Base-by-base conservation (phyloP, 2,797 vertebrate species). In the Florisuga fusca region DNA sequence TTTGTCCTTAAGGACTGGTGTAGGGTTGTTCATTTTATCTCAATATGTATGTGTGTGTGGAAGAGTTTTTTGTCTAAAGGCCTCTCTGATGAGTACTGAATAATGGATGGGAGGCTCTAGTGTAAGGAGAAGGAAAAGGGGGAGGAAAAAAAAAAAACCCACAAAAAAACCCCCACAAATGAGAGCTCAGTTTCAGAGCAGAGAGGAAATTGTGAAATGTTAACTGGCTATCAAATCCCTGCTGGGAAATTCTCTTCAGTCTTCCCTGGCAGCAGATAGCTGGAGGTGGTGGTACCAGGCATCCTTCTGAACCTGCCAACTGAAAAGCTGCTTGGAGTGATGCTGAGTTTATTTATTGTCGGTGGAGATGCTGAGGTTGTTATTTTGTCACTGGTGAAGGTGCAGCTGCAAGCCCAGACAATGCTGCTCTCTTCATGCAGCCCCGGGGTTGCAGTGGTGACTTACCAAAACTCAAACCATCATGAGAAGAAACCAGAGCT, bases 371-470 rank as follows among this genome's bases (percentile, higher is more conserved):
- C 38, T 3, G 4, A 2, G 15, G 26, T 55, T 16, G 43, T 79
- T 19, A 15, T 7, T 29, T 33, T 45, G 4, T 12, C n/a, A 46
- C 15, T 45, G 51, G 1, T 5, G 45, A 57, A 33, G 67, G 15
- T 55, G 57, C 45, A 6, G n/a, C 68, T 33, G 38, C 38, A 15
- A 58, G 63, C 63, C 79, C 3, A 3, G 64, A 48, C 61, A 66
- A 22, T 3, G 15, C 26, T 26, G 23, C 9, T 61, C 51, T 59
- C n/a, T 54, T 62, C 12, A 13, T 34, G 38, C n/a, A 54, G 23
- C 12, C 1, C 0, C 4, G 72, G 71, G 34, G 43, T 29, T 43
- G 43, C 73, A 19, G 1, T 8, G 46, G 31, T 31, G 83, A 51
- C 45, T 59, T 73, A 48, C 43, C 77, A 74, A 79, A 62, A 20